Evolutionary conservation across 2,113 vertebrate genomes (phyloP).

Genomic region (Gila orcuttii): DNA sequence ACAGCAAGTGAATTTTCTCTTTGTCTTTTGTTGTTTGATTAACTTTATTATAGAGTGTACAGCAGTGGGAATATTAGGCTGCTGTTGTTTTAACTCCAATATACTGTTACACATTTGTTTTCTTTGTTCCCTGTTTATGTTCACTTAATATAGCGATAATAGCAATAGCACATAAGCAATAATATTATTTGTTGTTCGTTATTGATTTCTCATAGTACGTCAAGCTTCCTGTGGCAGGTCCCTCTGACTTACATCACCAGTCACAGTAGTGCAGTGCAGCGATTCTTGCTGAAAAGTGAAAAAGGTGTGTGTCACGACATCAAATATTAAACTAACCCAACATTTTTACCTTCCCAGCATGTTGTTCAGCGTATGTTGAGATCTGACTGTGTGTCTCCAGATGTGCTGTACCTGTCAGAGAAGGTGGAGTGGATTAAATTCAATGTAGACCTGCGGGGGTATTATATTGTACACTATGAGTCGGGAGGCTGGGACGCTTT

Average conservation of each 20-base stretch:
- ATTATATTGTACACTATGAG: constrained; percentile 91
- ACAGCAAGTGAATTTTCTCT: too few species aligned
- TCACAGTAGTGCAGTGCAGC: constrained; percentile 68
- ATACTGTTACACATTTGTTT: too few species aligned
- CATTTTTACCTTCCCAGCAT: background rate
- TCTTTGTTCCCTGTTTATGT: too few species aligned
- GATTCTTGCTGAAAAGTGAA: constrained; percentile 75
- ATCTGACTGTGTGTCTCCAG: constrained; percentile 62
- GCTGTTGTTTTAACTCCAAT: too few species aligned
- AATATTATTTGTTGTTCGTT: background rate
- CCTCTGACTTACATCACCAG: constrained; percentile 79
- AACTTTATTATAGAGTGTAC: too few species aligned
- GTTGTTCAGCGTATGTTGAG: background rate
- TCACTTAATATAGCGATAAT: too few species aligned
- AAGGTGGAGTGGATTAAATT: constrained; percentile 92
- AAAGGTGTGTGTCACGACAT: constrained; percentile 58
- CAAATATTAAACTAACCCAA: background rate
- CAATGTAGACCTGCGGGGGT: constrained; percentile 89
- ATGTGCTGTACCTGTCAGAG: constrained; percentile 81
- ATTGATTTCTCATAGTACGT: background rate
- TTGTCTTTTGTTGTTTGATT: too few species aligned
- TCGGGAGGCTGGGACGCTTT: constrained; percentile 82
- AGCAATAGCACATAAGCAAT: background rate
- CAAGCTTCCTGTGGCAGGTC: constrained; percentile 78
- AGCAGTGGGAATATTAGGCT: too few species aligned